Conservation (phyloP, 2,113 vertebrate genomes). For the Psophia crepitans region DNA sequence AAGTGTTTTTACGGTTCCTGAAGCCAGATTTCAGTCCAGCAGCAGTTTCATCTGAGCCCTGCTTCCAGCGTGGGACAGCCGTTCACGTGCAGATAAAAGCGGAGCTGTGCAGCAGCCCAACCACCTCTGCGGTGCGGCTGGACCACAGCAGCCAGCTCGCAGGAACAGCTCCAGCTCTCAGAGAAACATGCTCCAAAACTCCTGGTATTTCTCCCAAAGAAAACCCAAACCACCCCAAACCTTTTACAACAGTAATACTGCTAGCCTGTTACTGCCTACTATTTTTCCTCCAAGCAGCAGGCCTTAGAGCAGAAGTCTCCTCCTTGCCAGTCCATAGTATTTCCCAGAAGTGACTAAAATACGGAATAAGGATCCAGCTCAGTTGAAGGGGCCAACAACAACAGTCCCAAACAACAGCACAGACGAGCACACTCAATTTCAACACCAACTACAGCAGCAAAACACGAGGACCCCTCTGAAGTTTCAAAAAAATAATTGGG, state of each 20-base stretch:
- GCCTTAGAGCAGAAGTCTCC: not conserved
- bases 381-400: not conserved
- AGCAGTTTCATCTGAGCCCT: not conserved
- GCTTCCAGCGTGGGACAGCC: fast-evolving
- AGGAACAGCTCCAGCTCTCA: not conserved
- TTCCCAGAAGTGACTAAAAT: not conserved
- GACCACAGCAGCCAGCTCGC: not conserved
- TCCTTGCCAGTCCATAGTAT: not conserved
- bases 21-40: not conserved
- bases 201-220: not conserved
- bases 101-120: not conserved
- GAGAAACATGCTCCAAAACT: not conserved
- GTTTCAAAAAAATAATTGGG: not conserved
- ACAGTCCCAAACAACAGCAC: not conserved
- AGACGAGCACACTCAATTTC: not conserved
- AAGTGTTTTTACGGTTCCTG: not conserved
- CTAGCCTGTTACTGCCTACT: not conserved
- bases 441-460: not conserved
- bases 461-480: not conserved
- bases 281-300: not conserved
- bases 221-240: too few relatives aligned
- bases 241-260: fast-evolving
- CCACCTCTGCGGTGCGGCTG: not conserved
- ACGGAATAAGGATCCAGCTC: not conserved
- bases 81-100: not conserved